Percentiles rank a stretch among this genome's conserved stretches.
Conservation (phyloP, 2,797 vertebrate genomes). For the Rhabdomys pumilio region DNA sequence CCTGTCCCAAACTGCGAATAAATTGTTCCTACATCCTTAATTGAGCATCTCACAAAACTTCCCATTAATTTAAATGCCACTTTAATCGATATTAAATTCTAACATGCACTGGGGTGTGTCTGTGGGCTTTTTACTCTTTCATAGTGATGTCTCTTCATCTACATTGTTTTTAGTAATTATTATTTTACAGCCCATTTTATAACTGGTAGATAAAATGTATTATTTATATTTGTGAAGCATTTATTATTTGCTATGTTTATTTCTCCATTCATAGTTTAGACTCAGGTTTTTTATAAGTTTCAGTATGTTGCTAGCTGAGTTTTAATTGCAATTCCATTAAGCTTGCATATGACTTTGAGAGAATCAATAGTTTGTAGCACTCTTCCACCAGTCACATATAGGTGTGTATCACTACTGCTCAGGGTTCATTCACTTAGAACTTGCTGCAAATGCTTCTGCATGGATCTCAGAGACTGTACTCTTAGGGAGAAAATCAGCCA, state of each 20-base stretch:
- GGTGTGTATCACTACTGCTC: neutral
- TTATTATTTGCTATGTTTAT: constrained; percentile 1
- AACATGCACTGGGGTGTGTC: neutral
- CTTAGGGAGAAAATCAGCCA: neutral
- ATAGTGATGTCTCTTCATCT: constrained; percentile 22
- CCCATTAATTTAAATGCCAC: constrained; percentile 69
- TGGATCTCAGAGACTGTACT: constrained; percentile 17
- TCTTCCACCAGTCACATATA: neutral
- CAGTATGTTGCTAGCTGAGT: constrained; percentile 16
- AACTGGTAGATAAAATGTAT: constrained; percentile 61
- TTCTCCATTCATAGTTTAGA: constrained; percentile 48
- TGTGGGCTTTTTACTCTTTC: constrained; percentile 67
- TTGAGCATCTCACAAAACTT: constrained; percentile 42
- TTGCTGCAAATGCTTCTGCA: neutral
- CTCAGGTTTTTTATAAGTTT: constrained; percentile 26
- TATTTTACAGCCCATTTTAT: constrained; percentile 65
- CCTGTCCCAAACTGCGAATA: constrained; percentile 50
- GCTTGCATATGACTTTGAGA: neutral
- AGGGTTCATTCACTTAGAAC: neutral
- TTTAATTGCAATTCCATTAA: constrained; percentile 51
- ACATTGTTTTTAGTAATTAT: constrained; percentile 69
- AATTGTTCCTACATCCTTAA: constrained; percentile 67
- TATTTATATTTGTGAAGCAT: constrained; percentile 67
- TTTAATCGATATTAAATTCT: constrained; percentile 69
- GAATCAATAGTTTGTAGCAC: neutral